Conservation (phyloP, 2,113 vertebrate species). For the Noctilio leporinus region DNA sequence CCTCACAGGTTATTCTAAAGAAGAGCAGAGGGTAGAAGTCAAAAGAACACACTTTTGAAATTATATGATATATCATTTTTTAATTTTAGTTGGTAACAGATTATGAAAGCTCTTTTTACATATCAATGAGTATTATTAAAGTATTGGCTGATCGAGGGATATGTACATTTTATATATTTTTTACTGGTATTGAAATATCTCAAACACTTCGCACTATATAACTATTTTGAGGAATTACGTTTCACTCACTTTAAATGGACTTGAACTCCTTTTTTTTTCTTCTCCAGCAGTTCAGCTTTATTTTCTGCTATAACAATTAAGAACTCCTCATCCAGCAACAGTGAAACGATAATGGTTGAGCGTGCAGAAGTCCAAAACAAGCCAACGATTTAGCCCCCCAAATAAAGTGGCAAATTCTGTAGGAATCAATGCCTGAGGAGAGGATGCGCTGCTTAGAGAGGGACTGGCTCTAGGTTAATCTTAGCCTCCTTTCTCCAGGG, state of each 20-base stretch:
- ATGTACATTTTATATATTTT: conserved; percentile 5
- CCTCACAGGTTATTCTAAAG: conserved; percentile 81
- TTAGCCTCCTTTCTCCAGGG: not conserved
- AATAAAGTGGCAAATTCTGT: too few relatives aligned
- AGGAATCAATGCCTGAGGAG: not conserved
- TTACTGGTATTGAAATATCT: not conserved
- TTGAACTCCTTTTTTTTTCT: not conserved
- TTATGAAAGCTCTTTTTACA: not conserved
- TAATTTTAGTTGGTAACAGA: conserved; percentile 24
- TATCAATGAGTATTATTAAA: conserved; percentile 33
- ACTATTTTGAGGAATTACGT: not conserved
- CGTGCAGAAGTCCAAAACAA: too few relatives aligned
- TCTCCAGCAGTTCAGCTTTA: not conserved
- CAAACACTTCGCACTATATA: not conserved
- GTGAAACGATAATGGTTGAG: not conserved
- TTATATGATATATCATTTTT: not conserved
- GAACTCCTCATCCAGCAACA: not conserved
- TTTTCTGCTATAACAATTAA: not conserved
- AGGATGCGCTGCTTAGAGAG: not conserved
- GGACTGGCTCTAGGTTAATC: not conserved
- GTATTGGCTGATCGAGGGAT: not conserved
- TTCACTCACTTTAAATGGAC: conserved; percentile 3
- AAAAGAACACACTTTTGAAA: conserved; percentile 60
- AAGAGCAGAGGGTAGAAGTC: conserved; percentile 81
- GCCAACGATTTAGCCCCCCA: not conserved